Evolutionary conservation across 2,888 invertebrate species (phyloP).

Genomic region (Orthonevra nobilis): DNA sequence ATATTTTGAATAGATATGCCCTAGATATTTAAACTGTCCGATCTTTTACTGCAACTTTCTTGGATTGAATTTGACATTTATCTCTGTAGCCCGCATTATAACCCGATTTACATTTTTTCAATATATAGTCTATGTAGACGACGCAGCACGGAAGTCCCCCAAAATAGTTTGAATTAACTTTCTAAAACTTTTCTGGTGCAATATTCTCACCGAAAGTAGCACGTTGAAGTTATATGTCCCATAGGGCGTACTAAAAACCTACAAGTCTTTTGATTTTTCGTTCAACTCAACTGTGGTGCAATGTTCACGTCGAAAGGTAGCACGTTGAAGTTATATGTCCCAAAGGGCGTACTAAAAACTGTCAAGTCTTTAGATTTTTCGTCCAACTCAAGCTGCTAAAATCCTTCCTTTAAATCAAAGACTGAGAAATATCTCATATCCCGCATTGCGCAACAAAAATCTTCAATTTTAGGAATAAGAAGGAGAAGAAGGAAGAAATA

Average conservation of each 20-base stretch:
- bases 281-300: no score
- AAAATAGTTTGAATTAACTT: conserved; percentile 42
- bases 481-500: no score
- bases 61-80: conserved; percentile 6
- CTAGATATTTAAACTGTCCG: conserved; percentile 15
- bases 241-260: conserved; percentile 61
- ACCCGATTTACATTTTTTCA: conserved; percentile 27
- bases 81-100: conserved; percentile 25
- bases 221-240: conserved; percentile 48
- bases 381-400: conserved; percentile 16
- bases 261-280: neutral
- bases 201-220: conserved; percentile 27
- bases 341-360: no score
- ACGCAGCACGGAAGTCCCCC: conserved; percentile 20
- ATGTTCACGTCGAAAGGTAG: no score
- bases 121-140: conserved; percentile 39
- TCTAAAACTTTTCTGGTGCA: conserved; percentile 47
- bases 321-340: no score
- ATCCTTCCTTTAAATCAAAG: conserved; percentile 22
- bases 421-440: conserved; percentile 15
- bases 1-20: conserved; percentile 20
- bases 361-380: no score
- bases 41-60: conserved; percentile 12
- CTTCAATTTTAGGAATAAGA: conserved; percentile 22
- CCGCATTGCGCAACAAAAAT: neutral